Evolutionary conservation across 2,888 invertebrate genomes (phyloP), one percentile per base, ranked within the genome.

Genomic region (Drosophila ustulata): DNA sequence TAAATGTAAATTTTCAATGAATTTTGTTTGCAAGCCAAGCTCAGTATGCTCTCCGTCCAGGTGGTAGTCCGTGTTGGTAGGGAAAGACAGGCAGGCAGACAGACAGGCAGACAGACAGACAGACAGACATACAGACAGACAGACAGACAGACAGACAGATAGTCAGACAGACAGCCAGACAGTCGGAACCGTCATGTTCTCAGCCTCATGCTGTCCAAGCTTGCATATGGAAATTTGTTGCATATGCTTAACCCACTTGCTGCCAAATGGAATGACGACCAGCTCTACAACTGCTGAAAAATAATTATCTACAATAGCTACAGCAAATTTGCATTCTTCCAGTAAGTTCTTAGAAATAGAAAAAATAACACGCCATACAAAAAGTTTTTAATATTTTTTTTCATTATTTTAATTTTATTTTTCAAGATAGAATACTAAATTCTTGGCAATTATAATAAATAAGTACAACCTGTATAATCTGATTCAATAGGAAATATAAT

Each of bases 211-310:
- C 80, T 69, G 86, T 77, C 86, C 86, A 79, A 72, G 78, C 57
- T 57, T 68, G 68, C 45, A 78, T 75, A 84, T 86, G 87, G 89
- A 83, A 83, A 86, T 88, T 70, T 71, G 74, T 72, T 82, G 78
- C 67, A 83, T 86, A 77, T 78, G 84, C 68, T 83, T 83, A 83
- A 83, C 86, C 87, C 84, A 87, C 84, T 84, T 88, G 87, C 45
- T 7, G 55, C 57, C 45, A 66, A 28, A 61, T 57, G 41, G 41
- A 57, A 75, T 71, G 71, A 50, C 61, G 51, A 62, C 49, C 66
- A 68, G 49, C 53, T 47, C 50, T 52, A 59, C 53, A 59, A 52
- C 41, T 45, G 26, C 51, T 59, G 28, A 9, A 37, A 58, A 51
- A 46, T 39, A 47, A 47, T 37, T 46, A 37, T 13, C 37, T 45